A percentile compares a stretch with the other conserved stretches of the same genome.
phyloP scores from a whole-genome alignment of 2,888 invertebrate genomes.

The Stegophylla sp. region DNA sequence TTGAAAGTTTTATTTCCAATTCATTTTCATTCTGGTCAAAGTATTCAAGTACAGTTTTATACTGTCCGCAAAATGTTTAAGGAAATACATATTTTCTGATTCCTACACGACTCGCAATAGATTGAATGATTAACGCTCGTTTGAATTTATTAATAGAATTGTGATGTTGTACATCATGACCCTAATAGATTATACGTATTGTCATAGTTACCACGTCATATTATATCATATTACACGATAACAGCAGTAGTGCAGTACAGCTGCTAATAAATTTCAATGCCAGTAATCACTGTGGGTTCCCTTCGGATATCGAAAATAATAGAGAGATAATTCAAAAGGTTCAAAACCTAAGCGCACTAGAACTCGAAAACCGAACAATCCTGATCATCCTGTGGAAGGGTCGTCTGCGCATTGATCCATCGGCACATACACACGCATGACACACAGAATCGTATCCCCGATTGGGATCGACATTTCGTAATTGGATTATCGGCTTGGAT shows the following conservation, averaged over 20 bases:
- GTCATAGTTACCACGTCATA: not conserved
- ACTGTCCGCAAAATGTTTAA: too few relatives aligned
- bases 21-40: too few relatives aligned
- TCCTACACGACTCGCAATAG: not conserved
- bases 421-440: not conserved
- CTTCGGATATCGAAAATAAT: conserved; percentile 11
- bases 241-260: conserved; percentile 2
- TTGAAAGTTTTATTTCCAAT: too few relatives aligned
- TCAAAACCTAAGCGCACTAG: too few relatives aligned
- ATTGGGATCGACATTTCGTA: conserved; percentile 25
- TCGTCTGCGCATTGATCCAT: conserved; percentile 10
- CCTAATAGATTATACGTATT: not conserved
- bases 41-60: too few relatives aligned
- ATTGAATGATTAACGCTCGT: conserved; percentile 15
- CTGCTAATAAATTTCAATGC: conserved; percentile 49
- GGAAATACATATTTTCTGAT: too few relatives aligned
- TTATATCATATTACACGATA: conserved; percentile 4
- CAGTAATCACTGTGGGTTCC: not conserved
- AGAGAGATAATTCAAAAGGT: not conserved
- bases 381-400: not conserved
- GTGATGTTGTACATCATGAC: not conserved
- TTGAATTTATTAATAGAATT: conserved; percentile 26
- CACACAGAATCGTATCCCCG: not conserved
- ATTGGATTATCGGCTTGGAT: conserved; percentile 28
- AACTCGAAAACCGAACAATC: conserved; percentile 20